Conservation (phyloP, 2,797 vertebrate species). For the Centropyge bicolor region DNA sequence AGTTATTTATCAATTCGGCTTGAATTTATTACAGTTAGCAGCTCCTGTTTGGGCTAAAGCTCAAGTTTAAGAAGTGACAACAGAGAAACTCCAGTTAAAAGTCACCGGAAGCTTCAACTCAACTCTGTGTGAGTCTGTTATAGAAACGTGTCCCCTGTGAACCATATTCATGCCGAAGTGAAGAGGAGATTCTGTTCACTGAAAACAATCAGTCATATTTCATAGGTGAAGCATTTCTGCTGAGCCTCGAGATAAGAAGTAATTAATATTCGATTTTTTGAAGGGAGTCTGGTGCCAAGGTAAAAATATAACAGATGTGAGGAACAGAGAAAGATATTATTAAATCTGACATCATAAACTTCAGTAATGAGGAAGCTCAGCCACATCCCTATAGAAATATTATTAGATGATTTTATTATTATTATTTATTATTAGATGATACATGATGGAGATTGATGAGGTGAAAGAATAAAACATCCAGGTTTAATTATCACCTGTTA, state of each 20-base stretch:
- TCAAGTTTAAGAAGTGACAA: background rate
- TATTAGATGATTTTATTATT: no score
- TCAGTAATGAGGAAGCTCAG: background rate
- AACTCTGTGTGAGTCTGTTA: background rate
- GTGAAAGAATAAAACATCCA: no score
- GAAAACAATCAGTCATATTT: fast-evolving
- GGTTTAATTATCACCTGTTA: background rate
- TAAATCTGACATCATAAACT: background rate
- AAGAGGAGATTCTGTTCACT: fast-evolving
- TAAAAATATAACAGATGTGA: background rate
- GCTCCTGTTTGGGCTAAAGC: fast-evolving
- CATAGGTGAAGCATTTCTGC: fast-evolving
- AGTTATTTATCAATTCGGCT: background rate
- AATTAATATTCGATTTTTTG: fast-evolving
- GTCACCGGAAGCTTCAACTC: fast-evolving
- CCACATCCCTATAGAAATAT: background rate
- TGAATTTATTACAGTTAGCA: fast-evolving
- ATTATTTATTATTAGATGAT: background rate
- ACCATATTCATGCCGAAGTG: background rate
- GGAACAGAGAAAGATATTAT: background rate
- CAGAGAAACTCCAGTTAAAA: background rate
- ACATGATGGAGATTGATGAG: no score
- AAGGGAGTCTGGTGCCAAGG: background rate
- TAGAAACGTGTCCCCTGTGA: fast-evolving
- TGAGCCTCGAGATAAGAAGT: fast-evolving